Evolutionary conservation across 23 tunicate genomes (phyloP).

Genomic region (Ciona savignyi): DNA sequence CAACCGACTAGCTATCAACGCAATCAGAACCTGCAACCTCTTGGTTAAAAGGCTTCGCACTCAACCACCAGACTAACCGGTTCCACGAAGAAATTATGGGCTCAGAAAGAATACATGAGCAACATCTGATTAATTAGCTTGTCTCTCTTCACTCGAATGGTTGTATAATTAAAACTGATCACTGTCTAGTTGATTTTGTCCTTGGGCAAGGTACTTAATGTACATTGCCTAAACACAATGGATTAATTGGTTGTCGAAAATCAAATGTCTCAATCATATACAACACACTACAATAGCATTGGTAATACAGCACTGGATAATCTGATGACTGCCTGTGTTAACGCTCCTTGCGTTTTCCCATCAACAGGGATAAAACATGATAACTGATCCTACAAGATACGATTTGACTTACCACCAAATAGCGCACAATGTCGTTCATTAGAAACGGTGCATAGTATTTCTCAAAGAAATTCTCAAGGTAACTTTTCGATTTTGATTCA

Average conservation of each 20-base stretch:
- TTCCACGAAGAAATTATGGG: no score
- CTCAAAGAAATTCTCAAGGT: slow-evolving; percentile 55
- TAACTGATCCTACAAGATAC: not conserved
- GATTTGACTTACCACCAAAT: slow-evolving; percentile 52
- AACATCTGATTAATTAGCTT: no score
- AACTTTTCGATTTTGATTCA: slow-evolving; percentile 10
- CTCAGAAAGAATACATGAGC: no score
- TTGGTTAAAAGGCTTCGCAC: no score
- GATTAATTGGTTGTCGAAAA: not conserved
- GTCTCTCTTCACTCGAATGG: no score
- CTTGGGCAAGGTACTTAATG: no score
- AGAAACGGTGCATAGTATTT: slow-evolving; percentile 89
- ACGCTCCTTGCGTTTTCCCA: no score
- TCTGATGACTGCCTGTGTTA: not conserved
- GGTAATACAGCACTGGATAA: not conserved
- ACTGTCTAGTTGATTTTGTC: no score
- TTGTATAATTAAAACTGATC: no score
- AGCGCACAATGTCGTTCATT: slow-evolving; percentile 91
- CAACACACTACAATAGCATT: no score
- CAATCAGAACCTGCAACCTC: slow-evolving; percentile 63
- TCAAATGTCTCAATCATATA: not conserved
- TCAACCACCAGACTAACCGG: not conserved
- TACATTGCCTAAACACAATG: no score
- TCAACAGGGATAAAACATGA: no score
- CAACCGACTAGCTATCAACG: slow-evolving; percentile 45